These are phyloP conservation scores for Suncus etruscus DNA, from an alignment of 2,113 vertebrate species.

Conservation along the genomic window DNA sequence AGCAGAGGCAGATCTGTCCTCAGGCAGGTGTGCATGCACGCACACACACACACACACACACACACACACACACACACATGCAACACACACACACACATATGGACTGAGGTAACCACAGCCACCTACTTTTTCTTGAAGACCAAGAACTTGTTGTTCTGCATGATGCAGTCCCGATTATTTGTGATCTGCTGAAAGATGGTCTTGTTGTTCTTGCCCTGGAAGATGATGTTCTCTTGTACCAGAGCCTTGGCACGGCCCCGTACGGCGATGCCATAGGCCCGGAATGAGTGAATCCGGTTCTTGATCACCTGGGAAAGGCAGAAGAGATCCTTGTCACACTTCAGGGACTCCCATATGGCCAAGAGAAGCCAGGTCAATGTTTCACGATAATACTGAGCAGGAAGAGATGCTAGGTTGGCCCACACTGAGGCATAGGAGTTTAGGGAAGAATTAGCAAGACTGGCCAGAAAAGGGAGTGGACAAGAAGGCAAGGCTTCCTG, in stretches of 20 bases:
- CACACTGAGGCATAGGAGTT: not conserved
- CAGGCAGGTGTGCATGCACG: too few relatives aligned
- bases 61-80: too few relatives aligned
- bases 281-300: slow-evolving; percentile 93
- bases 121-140: slow-evolving; percentile 86
- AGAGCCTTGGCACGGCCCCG: slow-evolving; percentile 90
- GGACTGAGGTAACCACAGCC: too few relatives aligned
- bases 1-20: too few relatives aligned
- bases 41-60: too few relatives aligned
- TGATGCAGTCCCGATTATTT: slow-evolving; percentile 87
- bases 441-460: not conserved
- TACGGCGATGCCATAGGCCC: slow-evolving; percentile 90
- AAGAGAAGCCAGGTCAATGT: not conserved
- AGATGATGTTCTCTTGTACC: slow-evolving; percentile 94
- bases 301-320: slow-evolving; percentile 88
- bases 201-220: slow-evolving; percentile 91
- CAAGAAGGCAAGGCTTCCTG: not conserved
- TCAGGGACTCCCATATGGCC: not conserved
- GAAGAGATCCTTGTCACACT: slow-evolving; percentile 36
- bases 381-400: not conserved
- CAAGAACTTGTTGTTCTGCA: slow-evolving; percentile 91
- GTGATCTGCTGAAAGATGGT: slow-evolving; percentile 87
- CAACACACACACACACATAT: too few relatives aligned
- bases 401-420: not conserved
- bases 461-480: not conserved